Evolutionary conservation across 2,113 vertebrate genomes (phyloP), one percentile per base, ranked within the genome.

Genomic region (Strix uralensis): DNA sequence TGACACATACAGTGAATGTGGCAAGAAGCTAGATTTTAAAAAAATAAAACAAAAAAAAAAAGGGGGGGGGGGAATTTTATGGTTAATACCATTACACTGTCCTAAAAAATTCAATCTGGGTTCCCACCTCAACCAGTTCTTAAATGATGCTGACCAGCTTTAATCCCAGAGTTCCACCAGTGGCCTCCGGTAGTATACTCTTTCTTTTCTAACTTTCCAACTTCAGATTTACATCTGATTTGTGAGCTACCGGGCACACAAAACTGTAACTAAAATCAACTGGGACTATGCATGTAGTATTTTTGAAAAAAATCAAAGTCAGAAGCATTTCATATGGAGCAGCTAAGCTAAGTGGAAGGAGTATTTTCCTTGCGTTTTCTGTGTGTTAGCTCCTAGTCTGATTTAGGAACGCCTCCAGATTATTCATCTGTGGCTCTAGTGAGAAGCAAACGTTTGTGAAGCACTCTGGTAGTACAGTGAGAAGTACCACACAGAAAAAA

Each of bases 391-490:
- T 94, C 44, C 42, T 25, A 78, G 57, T 30, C n/a, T 84, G 66
- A 67, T 2, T 69, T 59, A 85, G 81, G 84, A 96, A 91, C 67
- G 52, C 47, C 44, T 91, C 87, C 73, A 87, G 73, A 84, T 96
- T 71, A 84, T 83, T 92, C 69, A 88, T 79, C 73, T 67, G 52
- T 72, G 57, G 42, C 86, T 79, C 29, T 27, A 89, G 65, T 52
- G 93, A 94, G 87, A 89, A 87, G 81, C 62, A 96, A 92, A 95
- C 65, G 92, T 84, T 96, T 78, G 65, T 67, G 62, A 89, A 96
- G 52, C 40, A 52, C 77, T 78, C 59, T 59, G 57, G n/a, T 36
- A 86, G 42, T 55, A 63, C 2, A 2, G 49, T 34, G 75, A 90
- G 75, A 91, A 70, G 62, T 4, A 4, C 65, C 70, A 71, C 25